Base-by-base conservation (phyloP, 1,140 invertebrate species). In the Drosophila mojavensis region DNA sequence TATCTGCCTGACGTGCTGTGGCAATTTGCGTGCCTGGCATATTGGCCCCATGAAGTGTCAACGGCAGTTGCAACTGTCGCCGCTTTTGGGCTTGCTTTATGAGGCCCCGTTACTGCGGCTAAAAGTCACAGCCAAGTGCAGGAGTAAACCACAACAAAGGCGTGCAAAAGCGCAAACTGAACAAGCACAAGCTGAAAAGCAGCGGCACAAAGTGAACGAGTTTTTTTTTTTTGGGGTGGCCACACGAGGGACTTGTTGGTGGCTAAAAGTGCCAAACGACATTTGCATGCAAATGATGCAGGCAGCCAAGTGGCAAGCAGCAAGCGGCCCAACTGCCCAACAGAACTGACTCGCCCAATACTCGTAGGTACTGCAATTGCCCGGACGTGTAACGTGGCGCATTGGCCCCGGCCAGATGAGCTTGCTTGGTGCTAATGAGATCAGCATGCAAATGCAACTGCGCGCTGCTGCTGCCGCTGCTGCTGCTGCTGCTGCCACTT, bases 241-340 rank as follows among this genome's bases (percentile, higher is more conserved):
- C 30, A 7, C 41, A 15, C n/a, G 39, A 11, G 41, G 20, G 20
- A 20, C 15, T 54, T 26, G 43, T 62, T 41, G 64, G 54, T 53
- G 45, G 59, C 79, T 79, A 76, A 66, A 71, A 78, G 80, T 78
- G 81, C 80, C 70, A 81, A 83, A 88, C 83, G 83, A 88, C 84
- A 89, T 88, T 88, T 88, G 84, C 84, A 88, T 88, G 83, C 83
- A 88, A 88, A 88, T 89, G 84, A 89, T 88, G 84, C 83, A 88
- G 79, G 60, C 75, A 78, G 60, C 63, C 47, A 45, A 60, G 65
- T 41, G 43, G 30, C 56, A 67, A 64, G 65, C 45, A 75, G 76
- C 43, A 30, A 26, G 50, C 26, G 50, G 30, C 39, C 53, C 33
- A 59, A 45, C 56, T 48, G 58, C 36, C 36, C 56, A 59, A 17